Percentiles rank a stretch among this genome's conserved stretches.
phyloP scores from a whole-genome alignment of 2,888 invertebrate species.

The Ormyrus pomaceus region DNA sequence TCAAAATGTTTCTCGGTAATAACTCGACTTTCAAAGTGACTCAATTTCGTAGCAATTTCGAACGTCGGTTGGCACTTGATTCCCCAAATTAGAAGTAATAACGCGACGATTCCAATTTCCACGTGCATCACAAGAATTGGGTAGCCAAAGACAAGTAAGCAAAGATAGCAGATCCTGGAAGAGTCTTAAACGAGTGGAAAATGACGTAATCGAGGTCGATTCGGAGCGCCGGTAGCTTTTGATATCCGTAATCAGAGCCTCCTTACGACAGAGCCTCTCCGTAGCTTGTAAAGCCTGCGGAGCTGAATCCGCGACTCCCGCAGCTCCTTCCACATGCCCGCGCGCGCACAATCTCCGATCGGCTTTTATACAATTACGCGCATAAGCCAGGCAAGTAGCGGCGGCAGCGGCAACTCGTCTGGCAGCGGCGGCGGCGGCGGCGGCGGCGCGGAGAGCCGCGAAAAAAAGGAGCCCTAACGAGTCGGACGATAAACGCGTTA shows the following conservation, averaged over 20 bases:
- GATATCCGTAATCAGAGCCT: slow-evolving; percentile 13
- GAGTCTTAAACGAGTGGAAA: too few species aligned
- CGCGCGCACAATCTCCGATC: slow-evolving; percentile 17
- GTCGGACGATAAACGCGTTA: slow-evolving; percentile 54
- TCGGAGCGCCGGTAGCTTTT: not conserved
- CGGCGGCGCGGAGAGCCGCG: not conserved
- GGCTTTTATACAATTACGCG: slow-evolving; percentile 20
- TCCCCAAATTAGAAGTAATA: too few species aligned
- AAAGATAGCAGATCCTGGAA: too few species aligned
- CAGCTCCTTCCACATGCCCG: not conserved
- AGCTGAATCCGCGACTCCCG: not conserved
- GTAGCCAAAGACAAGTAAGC: too few species aligned
- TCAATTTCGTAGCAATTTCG: too few species aligned
- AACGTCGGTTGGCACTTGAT: too few species aligned
- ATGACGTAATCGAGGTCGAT: too few species aligned
- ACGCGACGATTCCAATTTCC: too few species aligned
- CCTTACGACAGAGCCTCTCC: not conserved
- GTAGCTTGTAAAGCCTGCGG: not conserved
- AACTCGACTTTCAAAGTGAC: too few species aligned
- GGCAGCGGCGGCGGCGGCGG: not conserved
- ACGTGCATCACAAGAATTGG: too few species aligned
- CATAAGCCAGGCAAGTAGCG: not conserved
- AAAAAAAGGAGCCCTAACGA: slow-evolving; percentile 41
- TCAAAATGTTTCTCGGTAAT: too few species aligned
- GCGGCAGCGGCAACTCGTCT: not conserved